Conservation (phyloP, 64 coral and sea anemone genomes). For the Actinia equina region DNA sequence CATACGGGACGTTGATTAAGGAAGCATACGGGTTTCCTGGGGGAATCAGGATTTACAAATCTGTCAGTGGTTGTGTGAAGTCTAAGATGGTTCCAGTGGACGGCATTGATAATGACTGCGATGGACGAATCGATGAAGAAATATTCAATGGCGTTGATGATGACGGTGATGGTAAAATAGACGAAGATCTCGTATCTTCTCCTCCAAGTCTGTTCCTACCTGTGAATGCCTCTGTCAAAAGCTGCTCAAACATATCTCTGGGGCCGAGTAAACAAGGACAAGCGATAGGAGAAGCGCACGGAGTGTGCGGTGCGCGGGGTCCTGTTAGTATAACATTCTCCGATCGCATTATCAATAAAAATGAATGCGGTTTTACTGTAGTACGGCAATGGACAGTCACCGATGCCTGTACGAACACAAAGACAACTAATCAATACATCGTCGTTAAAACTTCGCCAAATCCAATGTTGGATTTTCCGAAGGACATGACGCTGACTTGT, state of each 20-base stretch:
- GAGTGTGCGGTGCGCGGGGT: not conserved
- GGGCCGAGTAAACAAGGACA: not conserved
- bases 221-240: conserved; percentile 2
- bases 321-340: not conserved
- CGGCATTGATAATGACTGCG: conserved; percentile 61
- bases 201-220: conserved; percentile 8
- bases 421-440: not conserved
- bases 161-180: conserved; percentile 24
- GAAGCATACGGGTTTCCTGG: conserved; percentile 12
- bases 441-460: not conserved
- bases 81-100: conserved; percentile 13
- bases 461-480: conserved; percentile 7
- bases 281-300: not conserved
- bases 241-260: not conserved
- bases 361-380: not conserved
- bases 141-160: conserved; percentile 37
- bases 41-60: conserved; percentile 12
- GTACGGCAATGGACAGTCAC: conserved; percentile 10
- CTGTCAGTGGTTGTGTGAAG: not conserved
- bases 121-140: conserved; percentile 46
- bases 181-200: conserved; percentile 11
- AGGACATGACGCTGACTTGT: conserved; percentile 5
- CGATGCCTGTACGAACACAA: conserved; percentile 30
- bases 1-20: not conserved
- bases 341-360: not conserved